Evolutionary conservation across 2,113 vertebrate species (phyloP), one percentile per base, ranked within the genome.

Genomic region (Grantiella picta): DNA sequence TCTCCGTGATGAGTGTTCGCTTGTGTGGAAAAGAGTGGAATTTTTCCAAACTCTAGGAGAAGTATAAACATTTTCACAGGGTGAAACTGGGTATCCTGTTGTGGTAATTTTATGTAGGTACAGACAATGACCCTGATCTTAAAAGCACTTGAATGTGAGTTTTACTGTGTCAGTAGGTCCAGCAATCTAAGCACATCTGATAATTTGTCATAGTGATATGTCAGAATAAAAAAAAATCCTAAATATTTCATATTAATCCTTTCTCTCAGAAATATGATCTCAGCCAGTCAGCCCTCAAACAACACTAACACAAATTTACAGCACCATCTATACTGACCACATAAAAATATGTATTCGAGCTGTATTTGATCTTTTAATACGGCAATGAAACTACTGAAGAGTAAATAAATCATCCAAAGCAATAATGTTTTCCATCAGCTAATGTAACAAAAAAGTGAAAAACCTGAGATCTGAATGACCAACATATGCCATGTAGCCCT

Each of bases 11-110:
- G 90, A 61, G 80, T 97, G 90, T 68, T 93, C n/a, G 44, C 64
- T 96, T 98, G 96, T 50, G 96, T 72, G 40, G 96, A 97, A 85
- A 95, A 97, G 21, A 93, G 94, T 5, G 76, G 71, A 88, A 84
- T 59, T 83, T 94, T 97, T 87, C 95, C 96, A 92, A 95, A 84
- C 72, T 96, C 98, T 98, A 93, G n/a, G n/a, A 90, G 49, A 90
- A 54, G 87, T 50, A 6, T 81, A 95, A 92, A 89, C 31, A 76
- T 60, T 70, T 54, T 83, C 50, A 66, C 14, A 61, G 2, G 17
- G 33, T 86, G 44, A 95, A 86, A 78, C 52, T 17, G 31, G 38
- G 29, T 33, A 76, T 21, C 18, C 23, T 50, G 5, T 23, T 54
- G 25, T 60, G 31, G 44, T 38, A 82, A 54, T 64, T 68, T 86